Evolutionary conservation across 2,888 invertebrate genomes (phyloP), one percentile per base, ranked within the genome.

Genomic region (Cephonodes hylas): DNA sequence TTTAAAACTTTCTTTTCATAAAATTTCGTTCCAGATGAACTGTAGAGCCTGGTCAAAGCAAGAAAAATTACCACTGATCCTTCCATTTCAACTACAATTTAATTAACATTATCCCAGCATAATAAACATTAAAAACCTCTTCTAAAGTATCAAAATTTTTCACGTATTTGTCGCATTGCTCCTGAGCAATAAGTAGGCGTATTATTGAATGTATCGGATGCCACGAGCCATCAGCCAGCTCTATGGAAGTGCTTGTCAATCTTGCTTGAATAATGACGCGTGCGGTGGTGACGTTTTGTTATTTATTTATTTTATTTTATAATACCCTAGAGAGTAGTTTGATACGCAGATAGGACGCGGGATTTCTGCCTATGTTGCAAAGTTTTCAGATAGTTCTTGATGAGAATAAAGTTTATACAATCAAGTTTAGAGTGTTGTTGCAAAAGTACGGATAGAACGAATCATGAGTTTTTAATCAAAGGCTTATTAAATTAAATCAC

Each of bases 211-310:
- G 22, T 48, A 42, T 18, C 58, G 60, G 58, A 58, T 58, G 57
- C 66, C 66, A 70, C 72, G 66, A 68, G 64, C 71, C 69, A 10
- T 38, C 10, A n/a, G 38, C 64, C 66, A 44, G 74, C 64, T 71
- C 80, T 66, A 74, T 88, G 90, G 91, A 91, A 91, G 91, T 91
- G 86, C 83, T 88, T 91, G 91, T 91, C 91, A 91, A 90, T 91
- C 89, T 86, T 74, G 81, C 84, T 84, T 89, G 89, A 91, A 91
- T 91, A 89, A 91, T 89, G 90, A 89, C 76, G 87, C 87, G 91
- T 91, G 91, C 90, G 91, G 91, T 89, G 85, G 82, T 84, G 84
- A 83, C 87, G 83, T 89, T 91, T 89, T 90, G 91, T 85, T 84
- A 89, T 89, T 89, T 85, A 83, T 84, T 82, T 87, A 88, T 86